These are phyloP conservation scores for Manduca sexta DNA, from an alignment of 1,140 invertebrate species.

Conservation along the genomic window DNA sequence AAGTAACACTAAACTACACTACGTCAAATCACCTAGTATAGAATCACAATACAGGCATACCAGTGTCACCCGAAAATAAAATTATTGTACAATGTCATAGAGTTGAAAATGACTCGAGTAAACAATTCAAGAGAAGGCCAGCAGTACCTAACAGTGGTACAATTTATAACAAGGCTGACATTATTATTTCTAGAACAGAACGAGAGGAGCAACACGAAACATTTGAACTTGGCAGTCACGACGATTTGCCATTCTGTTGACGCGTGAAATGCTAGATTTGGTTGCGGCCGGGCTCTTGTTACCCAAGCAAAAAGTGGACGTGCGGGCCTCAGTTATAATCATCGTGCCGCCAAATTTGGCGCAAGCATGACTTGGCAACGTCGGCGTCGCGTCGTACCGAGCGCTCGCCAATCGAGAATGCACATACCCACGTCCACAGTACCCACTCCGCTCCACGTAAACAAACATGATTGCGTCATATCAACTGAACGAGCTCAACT, in stretches of 20 bases:
- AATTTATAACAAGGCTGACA: too few species aligned
- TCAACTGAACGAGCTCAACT: slow-evolving; percentile 24
- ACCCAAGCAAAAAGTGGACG: slow-evolving; percentile 24
- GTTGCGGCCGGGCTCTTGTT: slow-evolving; percentile 1
- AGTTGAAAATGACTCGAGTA: too few species aligned
- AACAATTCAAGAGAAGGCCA: too few species aligned
- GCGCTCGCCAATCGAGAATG: slow-evolving; percentile 30
- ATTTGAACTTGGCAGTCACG: slow-evolving; percentile 16
- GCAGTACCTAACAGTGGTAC: too few species aligned
- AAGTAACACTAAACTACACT: too few species aligned
- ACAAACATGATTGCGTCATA: slow-evolving; percentile 61
- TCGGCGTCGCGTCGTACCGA: slow-evolving; percentile 23
- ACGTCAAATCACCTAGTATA: too few species aligned
- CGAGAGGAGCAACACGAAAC: too few species aligned
- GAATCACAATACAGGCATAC: too few species aligned
- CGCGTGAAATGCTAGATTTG: slow-evolving; percentile 20
- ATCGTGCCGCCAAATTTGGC: slow-evolving; percentile 45
- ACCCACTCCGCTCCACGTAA: slow-evolving; percentile 52
- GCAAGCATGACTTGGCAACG: slow-evolving; percentile 56
- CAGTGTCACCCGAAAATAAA: too few species aligned
- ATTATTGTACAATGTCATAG: too few species aligned
- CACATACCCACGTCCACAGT: slow-evolving; percentile 40
- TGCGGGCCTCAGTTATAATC: slow-evolving; percentile 15
- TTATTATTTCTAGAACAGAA: too few species aligned
- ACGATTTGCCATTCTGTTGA: neutral